Percentiles rank a stretch among this genome's conserved stretches.
phyloP scores from a whole-genome alignment of 2,113 vertebrate genomes.

The Mesembrinibis cayennensis region DNA sequence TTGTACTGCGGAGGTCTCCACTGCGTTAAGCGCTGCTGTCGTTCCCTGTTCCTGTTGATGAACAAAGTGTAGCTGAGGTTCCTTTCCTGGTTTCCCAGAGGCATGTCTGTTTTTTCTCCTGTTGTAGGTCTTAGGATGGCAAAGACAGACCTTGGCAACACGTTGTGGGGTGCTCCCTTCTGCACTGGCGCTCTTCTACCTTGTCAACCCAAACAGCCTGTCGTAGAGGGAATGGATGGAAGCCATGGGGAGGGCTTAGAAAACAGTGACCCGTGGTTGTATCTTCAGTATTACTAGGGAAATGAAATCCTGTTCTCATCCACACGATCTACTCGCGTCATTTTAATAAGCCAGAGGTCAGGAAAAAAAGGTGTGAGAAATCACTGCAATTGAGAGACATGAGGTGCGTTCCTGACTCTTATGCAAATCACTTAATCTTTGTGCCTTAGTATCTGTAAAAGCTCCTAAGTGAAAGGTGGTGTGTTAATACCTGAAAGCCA shows the following conservation, averaged over 20 bases:
- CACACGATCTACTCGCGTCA: background rate
- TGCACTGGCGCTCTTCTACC: background rate
- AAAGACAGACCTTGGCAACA: background rate
- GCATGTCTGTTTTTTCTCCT: background rate
- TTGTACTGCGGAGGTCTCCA: fast-evolving
- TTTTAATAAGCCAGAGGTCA: conserved; percentile 1
- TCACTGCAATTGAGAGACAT: background rate
- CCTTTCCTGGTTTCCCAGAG: background rate
- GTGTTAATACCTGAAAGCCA: background rate
- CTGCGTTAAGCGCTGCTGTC: background rate
- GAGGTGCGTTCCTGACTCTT: background rate
- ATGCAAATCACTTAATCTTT: background rate
- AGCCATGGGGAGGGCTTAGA: background rate
- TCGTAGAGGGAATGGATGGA: background rate
- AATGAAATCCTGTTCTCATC: background rate
- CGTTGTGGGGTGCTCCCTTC: background rate
- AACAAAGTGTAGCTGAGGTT: background rate
- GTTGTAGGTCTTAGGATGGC: background rate
- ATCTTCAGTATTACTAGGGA: background rate
- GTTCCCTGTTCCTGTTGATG: background rate
- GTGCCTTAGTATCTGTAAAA: conserved; percentile 43
- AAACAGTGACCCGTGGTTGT: background rate
- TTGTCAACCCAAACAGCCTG: background rate
- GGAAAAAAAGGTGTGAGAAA: background rate
- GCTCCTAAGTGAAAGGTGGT: background rate